Evolutionary conservation across 2,888 invertebrate species (phyloP), one percentile per base, ranked within the genome.

Genomic region (Cryptus armator): DNA sequence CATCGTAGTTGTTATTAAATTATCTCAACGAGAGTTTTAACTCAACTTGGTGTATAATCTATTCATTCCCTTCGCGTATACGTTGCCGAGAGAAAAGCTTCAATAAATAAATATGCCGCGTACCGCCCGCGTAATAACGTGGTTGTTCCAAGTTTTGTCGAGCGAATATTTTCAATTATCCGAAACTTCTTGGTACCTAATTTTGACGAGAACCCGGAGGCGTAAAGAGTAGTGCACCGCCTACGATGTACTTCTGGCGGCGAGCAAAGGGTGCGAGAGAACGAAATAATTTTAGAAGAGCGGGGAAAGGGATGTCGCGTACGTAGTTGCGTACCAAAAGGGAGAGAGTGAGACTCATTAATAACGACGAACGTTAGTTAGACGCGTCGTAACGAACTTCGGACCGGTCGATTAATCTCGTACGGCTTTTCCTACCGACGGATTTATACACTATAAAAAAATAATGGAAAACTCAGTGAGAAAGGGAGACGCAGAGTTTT

Each of bases 311-410:
- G 12, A n/a, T n/a, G 19, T 62, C n/a, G 72, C 59, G 68, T 44
- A 64, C 56, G 66, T 37, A 16, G 29, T 29, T 32, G 59, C 48
- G 16, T 44, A 78, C n/a, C 80, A 51, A 59, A 86, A 68, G 64
- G 56, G 79, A 43, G 64, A 62, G 71, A 78, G 83, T 1, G 37
- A 37, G 37, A 9, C 81, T 81, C 79, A 80, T 85, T 83, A 81
- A 86, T 86, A 86, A 83, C 83, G 83, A 81, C 75, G 78, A 86
- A 81, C 81, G 87, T 87, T 83, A 81, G 83, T 85, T 84, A 85
- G 85, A 85, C 82, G 78, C 75, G 67, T 71, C 82, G 78, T 82
- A 84, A 85, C 85, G 84, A 87, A 87, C 85, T 87, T 86, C 78
- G 53, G 84, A 66, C 64, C 53, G 44, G 82, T 77, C 87, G 85